Percentiles rank a stretch among this genome's conserved stretches.
These are phyloP conservation scores for Leuciscus waleckii DNA, from an alignment of 2,797 vertebrate species.

Conservation along the genomic window DNA sequence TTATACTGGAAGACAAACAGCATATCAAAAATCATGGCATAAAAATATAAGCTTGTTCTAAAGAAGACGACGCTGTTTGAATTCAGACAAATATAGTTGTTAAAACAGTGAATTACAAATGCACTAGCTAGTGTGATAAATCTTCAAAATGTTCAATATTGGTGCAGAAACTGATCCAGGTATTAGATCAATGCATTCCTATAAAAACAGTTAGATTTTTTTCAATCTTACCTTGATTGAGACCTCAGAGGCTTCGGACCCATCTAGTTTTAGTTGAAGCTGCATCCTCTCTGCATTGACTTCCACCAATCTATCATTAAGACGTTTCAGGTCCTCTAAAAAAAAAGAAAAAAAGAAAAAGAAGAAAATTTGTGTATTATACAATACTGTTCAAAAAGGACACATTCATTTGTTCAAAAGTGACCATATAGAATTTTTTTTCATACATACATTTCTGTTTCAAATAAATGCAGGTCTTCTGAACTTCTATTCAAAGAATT, in stretches of 20 bases:
- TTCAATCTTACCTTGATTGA: slow-evolving; percentile 87
- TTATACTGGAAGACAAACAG: slow-evolving; percentile 80
- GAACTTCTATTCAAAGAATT: background rate
- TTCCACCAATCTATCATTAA: slow-evolving; percentile 90
- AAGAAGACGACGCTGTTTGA: background rate
- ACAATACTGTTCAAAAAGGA: no score
- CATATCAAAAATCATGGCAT: background rate
- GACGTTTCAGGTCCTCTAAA: slow-evolving; percentile 89
- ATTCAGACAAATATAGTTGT: background rate
- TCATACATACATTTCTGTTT: background rate
- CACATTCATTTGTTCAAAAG: no score
- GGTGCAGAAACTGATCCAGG: background rate
- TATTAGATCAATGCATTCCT: background rate
- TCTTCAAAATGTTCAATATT: background rate
- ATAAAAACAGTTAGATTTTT: background rate
- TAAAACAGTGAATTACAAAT: background rate
- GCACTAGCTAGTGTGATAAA: background rate
- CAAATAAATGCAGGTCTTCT: background rate
- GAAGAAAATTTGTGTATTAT: no score
- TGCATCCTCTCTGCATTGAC: slow-evolving; percentile 86
- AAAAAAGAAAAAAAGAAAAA: background rate
- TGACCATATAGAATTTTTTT: no score
- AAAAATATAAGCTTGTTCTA: background rate
- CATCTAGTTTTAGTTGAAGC: slow-evolving; percentile 90
- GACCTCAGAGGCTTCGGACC: slow-evolving; percentile 91